Base-by-base conservation (phyloP, 2,113 vertebrate species). In the Perca fluviatilis region DNA sequence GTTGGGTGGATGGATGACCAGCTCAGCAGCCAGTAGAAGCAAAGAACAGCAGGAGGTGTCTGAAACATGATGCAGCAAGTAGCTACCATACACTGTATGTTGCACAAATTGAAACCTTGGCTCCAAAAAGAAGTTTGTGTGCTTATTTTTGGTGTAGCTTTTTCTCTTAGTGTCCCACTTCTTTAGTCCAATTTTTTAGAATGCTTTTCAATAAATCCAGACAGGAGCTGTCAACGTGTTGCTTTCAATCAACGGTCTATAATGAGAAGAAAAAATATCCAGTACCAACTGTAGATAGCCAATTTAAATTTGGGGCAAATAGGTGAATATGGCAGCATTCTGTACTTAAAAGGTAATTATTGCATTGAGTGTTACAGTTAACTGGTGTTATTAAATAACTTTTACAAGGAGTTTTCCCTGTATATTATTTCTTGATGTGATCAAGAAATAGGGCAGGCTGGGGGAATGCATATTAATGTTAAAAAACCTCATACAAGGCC, bases 241-340 rank as follows among this genome's bases (percentile, higher is more conserved):
- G 49, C 49, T 74, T 62, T 74, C 12, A 56, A 40, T 54, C 67
- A 46, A 49, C 47, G 40, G 54, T 73, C 47, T 4, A 16, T 66
- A 9, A 65, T 33, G 16, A 25, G 2, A 1, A 6, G 10, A 21
- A 7, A 25, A 40, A 40, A 75, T 74, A 5, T 65, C 33, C n/a
- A 54, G 15, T 2, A 15, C 2, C 8, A 46, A 8, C 16, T 49
- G 1, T 46, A 7, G 8, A n/a, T 51, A 8, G 61, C 13, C 19
- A 64, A 43, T 11, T 51, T 69, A 9, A 53, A 10, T 71, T 13
- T 27, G 27, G 1, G 23, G 3, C 19, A 16, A 36, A 33, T 36
- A 7, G 21, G 16, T 49, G 16, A 27, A 46, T 23, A 30, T 58
- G 40, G 7, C 43, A 47, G 14, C 43, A 12, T 63, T 25, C 11